Conservation (phyloP, 2,797 vertebrate species). For the Hemitrygon akajei region DNA sequence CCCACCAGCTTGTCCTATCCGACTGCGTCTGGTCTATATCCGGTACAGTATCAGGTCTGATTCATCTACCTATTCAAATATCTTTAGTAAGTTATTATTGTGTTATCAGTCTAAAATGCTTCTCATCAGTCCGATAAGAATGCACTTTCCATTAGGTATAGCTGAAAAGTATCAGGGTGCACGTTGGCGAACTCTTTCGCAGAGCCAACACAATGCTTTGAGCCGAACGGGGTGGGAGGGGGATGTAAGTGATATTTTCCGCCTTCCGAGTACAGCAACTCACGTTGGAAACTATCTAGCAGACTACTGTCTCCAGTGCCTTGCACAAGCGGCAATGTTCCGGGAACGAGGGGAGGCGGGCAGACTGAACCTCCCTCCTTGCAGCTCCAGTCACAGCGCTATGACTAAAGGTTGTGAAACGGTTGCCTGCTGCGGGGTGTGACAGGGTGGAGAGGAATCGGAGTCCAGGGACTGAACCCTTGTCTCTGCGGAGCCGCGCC, state of each 20-base stretch:
- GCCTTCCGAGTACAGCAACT: neutral
- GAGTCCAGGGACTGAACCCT: neutral
- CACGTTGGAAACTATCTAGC: neutral
- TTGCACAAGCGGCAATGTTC: neutral
- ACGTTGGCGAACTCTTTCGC: neutral
- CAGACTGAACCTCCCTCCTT: neutral
- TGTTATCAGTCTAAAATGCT: neutral
- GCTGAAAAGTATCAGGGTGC: neutral
- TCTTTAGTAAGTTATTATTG: no score
- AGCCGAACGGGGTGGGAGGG: neutral
- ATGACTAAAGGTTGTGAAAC: neutral
- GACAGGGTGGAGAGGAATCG: no score
- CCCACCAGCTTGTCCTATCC: no score
- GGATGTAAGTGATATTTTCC: neutral
- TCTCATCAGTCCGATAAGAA: neutral
- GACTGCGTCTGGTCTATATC: no score
- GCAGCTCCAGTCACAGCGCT: no score
- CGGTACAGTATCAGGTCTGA: no score
- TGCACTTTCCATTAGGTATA: neutral
- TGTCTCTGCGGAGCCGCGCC: no score
- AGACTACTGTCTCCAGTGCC: neutral
- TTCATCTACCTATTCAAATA: no score
- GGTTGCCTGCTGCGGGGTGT: no score
- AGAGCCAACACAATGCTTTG: neutral
- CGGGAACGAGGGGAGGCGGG: neutral